Evolutionary conservation across 2,888 invertebrate species (phyloP).

Genomic region (Micoletzkya japonica): DNA sequence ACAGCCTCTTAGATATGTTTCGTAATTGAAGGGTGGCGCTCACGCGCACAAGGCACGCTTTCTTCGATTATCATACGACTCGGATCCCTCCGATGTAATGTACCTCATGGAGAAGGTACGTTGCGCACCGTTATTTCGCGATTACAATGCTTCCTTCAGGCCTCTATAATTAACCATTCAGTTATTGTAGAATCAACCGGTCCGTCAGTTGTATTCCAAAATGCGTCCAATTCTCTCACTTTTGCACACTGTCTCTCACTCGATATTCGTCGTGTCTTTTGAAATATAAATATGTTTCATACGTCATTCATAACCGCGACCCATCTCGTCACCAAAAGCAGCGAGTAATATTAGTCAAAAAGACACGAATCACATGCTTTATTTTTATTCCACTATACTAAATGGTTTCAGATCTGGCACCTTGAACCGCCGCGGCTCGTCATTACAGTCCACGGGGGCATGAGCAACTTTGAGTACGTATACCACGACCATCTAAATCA

Average conservation of each 20-base stretch:
- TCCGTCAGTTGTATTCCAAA: too few relatives aligned
- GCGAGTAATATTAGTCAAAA: too few relatives aligned
- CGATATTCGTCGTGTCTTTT: not conserved
- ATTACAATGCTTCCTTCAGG: not conserved
- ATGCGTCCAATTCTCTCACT: too few relatives aligned
- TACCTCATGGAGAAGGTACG: constrained; percentile 81
- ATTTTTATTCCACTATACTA: constrained; percentile 62
- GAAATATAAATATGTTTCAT: not conserved
- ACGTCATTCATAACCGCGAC: too few relatives aligned
- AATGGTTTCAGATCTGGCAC: constrained; percentile 75
- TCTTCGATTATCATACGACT: constrained; percentile 90
- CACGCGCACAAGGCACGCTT: constrained; percentile 74
- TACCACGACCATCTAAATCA: too few relatives aligned
- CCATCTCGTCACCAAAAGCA: too few relatives aligned
- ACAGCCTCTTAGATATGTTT: too few relatives aligned
- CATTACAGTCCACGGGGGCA: constrained; percentile 96
- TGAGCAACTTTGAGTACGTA: constrained; percentile 82
- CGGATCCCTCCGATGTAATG: constrained; percentile 87
- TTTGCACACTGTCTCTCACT: too few relatives aligned
- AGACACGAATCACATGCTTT: not conserved
- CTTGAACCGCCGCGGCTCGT: constrained; percentile 91
- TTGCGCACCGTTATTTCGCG: too few relatives aligned
- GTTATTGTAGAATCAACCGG: too few relatives aligned
- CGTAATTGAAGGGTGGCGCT: constrained; percentile 54
- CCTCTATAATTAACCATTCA: not conserved